Evolutionary conservation across 53 echinoderm and acorn worm species (phyloP).

Genomic region (Holothuria leucospilota): DNA sequence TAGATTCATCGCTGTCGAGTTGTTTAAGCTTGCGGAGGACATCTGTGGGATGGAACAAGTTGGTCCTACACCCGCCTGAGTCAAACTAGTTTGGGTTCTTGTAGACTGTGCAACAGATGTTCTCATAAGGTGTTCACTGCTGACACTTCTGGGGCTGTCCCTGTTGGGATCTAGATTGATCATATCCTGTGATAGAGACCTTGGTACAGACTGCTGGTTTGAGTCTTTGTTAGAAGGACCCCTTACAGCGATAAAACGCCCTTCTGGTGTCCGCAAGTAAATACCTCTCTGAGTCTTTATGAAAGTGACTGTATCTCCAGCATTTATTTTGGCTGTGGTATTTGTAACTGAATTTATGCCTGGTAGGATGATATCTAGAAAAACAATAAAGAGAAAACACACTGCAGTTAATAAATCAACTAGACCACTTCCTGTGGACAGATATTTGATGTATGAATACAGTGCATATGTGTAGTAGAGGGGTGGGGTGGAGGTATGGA

Average conservation of each 20-base stretch:
- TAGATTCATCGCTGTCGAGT: not conserved
- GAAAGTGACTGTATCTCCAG: constrained; percentile 95
- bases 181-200: not conserved
- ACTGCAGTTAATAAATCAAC: not conserved
- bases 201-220: not conserved
- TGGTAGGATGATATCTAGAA: constrained; percentile 89
- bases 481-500: too few species aligned
- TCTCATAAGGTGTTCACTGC: not conserved
- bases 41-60: constrained; percentile 7
- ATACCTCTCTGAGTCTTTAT: constrained; percentile 95
- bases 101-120: not conserved
- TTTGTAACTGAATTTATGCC: constrained; percentile 71
- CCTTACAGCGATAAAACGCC: constrained; percentile 89
- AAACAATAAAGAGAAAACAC: not conserved
- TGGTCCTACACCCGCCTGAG: not conserved
- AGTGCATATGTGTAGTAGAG: too few species aligned
- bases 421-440: not conserved
- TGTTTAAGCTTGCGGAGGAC: not conserved
- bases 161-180: not conserved
- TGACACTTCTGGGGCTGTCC: not conserved
- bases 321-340: constrained; percentile 79
- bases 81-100: not conserved
- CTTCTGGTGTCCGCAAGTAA: constrained; percentile 93
- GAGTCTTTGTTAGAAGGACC: constrained; percentile 61
- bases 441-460: too few species aligned